Conservation (phyloP, 1,140 invertebrate species). For the Cydia splendana region DNA sequence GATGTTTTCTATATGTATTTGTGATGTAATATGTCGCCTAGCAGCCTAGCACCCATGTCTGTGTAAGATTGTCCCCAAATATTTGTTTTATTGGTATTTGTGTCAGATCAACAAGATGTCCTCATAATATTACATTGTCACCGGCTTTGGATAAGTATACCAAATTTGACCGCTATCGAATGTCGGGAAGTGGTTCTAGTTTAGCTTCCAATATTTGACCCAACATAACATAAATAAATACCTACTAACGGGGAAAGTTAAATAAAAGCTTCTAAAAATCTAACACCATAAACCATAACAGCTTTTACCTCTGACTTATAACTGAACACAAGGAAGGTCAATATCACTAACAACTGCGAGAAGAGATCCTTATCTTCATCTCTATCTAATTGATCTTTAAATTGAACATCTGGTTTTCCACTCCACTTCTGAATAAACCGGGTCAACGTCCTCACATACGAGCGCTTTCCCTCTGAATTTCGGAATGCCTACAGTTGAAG, state of each 20-base stretch:
- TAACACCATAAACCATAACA: background rate
- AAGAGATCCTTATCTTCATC: background rate
- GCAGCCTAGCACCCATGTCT: no score
- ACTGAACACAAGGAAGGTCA: constrained; percentile 5
- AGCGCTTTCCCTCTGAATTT: constrained; percentile 58
- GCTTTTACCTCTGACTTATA: background rate
- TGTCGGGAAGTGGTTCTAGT: no score
- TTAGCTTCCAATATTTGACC: no score
- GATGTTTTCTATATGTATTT: no score
- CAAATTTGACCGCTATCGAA: no score
- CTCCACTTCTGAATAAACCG: constrained; percentile 36
- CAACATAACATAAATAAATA: no score
- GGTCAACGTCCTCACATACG: constrained; percentile 57
- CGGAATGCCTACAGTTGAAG: constrained; percentile 42
- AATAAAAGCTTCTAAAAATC: background rate
- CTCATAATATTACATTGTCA: no score
- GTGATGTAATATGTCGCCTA: no score
- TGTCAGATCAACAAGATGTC: no score
- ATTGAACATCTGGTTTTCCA: constrained; percentile 11
- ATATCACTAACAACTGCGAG: constrained; percentile 13
- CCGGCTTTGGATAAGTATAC: no score
- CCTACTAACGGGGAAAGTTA: background rate
- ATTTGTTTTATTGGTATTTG: no score
- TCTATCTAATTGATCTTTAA: constrained; percentile 21
- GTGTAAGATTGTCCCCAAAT: no score